Conservation (phyloP, 2,888 invertebrate genomes). For the Acanthosoma haemorrhoidale region DNA sequence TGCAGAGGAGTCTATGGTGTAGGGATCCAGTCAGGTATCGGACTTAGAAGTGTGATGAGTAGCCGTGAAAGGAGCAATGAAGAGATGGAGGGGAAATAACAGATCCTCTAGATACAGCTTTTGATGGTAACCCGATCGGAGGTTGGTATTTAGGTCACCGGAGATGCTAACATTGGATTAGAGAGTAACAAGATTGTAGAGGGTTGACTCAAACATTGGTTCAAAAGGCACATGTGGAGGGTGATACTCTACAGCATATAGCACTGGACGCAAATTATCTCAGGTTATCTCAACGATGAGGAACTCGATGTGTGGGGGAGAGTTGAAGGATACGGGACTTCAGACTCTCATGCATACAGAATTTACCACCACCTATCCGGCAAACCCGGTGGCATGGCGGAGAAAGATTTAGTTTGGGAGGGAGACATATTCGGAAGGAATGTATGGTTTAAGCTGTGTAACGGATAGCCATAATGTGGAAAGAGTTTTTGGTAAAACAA, state of each 20-base stretch:
- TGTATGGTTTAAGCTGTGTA: neutral
- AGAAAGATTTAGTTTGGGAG: neutral
- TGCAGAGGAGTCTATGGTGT: too few species aligned
- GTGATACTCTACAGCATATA: neutral
- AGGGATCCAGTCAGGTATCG: neutral
- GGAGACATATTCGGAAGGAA: neutral
- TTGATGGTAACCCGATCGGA: neutral
- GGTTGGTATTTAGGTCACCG: neutral
- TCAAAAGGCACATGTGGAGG: neutral
- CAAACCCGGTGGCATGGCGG: neutral
- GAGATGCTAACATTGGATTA: too few species aligned
- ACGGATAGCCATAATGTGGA: neutral
- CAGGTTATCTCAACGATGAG: neutral
- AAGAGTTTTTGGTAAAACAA: too few species aligned
- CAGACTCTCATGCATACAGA: neutral
- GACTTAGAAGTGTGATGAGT: too few species aligned
- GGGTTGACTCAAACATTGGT: neutral
- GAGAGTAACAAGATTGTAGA: neutral
- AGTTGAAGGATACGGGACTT: neutral
- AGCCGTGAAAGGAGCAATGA: neutral
- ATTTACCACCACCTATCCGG: neutral
- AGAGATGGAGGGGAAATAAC: neutral
- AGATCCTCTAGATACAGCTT: neutral
- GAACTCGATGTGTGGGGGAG: neutral
- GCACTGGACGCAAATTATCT: neutral